These are phyloP conservation scores for Oenanthe melanoleuca DNA, from an alignment of 2,113 vertebrate species.

Conservation along the genomic window DNA sequence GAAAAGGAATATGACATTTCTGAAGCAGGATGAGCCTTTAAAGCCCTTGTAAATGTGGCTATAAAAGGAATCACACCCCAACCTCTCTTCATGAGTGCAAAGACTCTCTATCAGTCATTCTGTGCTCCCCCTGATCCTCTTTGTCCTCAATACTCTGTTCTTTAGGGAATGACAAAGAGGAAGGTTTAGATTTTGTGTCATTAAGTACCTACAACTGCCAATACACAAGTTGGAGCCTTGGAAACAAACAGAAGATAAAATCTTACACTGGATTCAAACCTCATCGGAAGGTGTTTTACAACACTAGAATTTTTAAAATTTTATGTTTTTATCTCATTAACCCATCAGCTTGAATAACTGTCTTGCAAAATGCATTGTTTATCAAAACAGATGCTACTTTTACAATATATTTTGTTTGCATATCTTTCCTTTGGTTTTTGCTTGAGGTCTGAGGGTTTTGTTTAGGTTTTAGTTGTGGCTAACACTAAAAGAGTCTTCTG, in stretches of 20 bases:
- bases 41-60: not conserved
- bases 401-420: not conserved
- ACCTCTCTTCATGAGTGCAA: not conserved
- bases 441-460: not conserved
- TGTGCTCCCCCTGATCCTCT: not conserved
- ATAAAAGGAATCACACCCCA: not conserved
- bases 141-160: not conserved
- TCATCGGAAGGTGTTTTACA: not conserved
- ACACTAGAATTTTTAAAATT: not conserved
- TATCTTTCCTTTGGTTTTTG: not conserved
- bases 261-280: not conserved
- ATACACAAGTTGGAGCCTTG: not conserved
- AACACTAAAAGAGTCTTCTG: not conserved
- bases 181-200: not conserved
- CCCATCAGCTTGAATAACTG: not conserved
- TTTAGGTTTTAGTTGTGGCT: not conserved
- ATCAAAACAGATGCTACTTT: not conserved
- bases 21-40: not conserved
- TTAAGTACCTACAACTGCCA: not conserved
- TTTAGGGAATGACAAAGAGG: not conserved
- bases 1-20: not conserved
- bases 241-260: not conserved
- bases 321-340: not conserved
- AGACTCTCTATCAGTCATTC: not conserved
- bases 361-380: not conserved